Evolutionary conservation across 2,113 vertebrate genomes (phyloP).

Genomic region (Chaenogobius annularis): DNA sequence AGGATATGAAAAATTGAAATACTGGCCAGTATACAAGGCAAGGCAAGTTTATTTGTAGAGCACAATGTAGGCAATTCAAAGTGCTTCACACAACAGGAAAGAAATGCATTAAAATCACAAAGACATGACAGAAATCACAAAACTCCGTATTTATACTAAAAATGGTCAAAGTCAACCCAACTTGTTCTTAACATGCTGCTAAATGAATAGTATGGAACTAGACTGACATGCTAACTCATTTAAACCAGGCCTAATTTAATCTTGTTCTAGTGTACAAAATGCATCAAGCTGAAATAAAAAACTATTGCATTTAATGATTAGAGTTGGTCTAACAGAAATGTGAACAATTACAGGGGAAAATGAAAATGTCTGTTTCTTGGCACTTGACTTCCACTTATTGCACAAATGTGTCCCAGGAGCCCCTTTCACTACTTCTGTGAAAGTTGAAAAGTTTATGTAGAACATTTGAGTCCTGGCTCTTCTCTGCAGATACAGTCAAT

Average conservation of each 20-base stretch:
- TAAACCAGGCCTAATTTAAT: not conserved
- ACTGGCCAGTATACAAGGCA: too few relatives aligned
- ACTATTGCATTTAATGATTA: slow-evolving; percentile 65
- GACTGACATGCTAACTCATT: not conserved
- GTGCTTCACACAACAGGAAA: too few relatives aligned
- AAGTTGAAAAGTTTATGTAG: slow-evolving; percentile 5
- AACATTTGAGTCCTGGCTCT: not conserved
- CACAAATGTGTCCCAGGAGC: slow-evolving; percentile 8
- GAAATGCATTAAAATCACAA: too few relatives aligned
- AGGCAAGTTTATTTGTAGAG: too few relatives aligned
- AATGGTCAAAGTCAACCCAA: too few relatives aligned
- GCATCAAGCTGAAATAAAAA: not conserved
- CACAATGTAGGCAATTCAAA: too few relatives aligned
- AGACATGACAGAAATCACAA: too few relatives aligned
- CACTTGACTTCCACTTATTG: not conserved
- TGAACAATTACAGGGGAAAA: slow-evolving; percentile 69
- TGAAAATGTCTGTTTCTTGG: slow-evolving; percentile 55
- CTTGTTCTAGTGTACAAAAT: not conserved
- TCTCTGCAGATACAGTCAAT: slow-evolving; percentile 3
- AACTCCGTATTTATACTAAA: too few relatives aligned
- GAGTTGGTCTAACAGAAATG: slow-evolving; percentile 66
- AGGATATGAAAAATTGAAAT: not conserved
- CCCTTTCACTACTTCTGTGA: not conserved
- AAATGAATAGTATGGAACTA: too few relatives aligned
- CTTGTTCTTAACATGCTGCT: too few relatives aligned